These are phyloP conservation scores for Scalopus aquaticus DNA, from an alignment of 2,113 vertebrate species.

Conservation along the genomic window DNA sequence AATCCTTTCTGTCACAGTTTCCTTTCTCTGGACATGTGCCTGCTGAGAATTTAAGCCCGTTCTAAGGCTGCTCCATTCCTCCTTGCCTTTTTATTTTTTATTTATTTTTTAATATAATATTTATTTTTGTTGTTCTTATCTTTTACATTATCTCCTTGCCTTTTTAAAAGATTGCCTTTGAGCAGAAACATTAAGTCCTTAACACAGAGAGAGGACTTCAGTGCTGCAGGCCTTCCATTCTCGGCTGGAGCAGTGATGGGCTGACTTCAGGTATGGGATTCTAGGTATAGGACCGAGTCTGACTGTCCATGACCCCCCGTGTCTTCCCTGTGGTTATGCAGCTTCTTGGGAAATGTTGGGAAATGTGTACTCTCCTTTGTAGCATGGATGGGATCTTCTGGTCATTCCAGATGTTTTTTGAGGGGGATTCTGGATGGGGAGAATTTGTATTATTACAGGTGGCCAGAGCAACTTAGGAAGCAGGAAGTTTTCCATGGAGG, in stretches of 20 bases:
- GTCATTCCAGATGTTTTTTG: conserved; percentile 36
- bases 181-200: not conserved
- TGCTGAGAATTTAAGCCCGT: conserved; percentile 25
- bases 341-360: not conserved
- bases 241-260: not conserved
- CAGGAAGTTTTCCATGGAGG: conserved; percentile 42
- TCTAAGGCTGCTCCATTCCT: conserved; percentile 25
- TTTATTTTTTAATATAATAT: too few species aligned
- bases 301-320: not conserved
- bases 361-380: not conserved
- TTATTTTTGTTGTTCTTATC: too few species aligned
- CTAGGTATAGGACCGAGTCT: not conserved
- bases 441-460: conserved; percentile 60
- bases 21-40: not conserved
- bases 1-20: conserved; percentile 19
- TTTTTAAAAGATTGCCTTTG: not conserved
- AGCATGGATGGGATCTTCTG: not conserved
- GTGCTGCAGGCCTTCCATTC: not conserved
- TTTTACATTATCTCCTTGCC: too few species aligned
- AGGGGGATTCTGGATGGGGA: not conserved
- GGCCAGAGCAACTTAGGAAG: not conserved
- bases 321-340: not conserved
- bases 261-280: too few species aligned
- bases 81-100: not conserved
- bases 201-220: not conserved